A percentile compares a stretch with the other conserved stretches of the same genome.
phyloP scores from a whole-genome alignment of 2,113 vertebrate species.

The Saimiri boliviensis region DNA sequence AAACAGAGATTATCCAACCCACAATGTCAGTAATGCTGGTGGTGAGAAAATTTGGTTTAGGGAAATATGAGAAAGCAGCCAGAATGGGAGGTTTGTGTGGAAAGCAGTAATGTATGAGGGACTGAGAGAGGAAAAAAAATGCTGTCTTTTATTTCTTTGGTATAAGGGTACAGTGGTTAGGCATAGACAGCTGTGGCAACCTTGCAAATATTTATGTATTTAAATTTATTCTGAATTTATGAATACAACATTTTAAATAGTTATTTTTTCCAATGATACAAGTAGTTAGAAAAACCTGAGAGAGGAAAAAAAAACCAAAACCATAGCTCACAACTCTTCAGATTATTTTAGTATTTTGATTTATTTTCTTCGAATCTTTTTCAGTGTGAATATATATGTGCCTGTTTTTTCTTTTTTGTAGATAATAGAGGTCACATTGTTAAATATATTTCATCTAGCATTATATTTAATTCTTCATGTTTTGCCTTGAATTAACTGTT shows the following conservation, averaged over 20 bases:
- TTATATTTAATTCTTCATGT: constrained; percentile 20
- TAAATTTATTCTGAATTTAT: background rate
- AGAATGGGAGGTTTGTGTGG: background rate
- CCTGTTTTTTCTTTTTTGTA: constrained; percentile 26
- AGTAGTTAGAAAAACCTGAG: background rate
- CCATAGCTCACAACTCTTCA: background rate
- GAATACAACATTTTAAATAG: background rate
- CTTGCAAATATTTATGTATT: background rate
- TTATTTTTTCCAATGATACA: background rate
- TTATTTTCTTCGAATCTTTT: constrained; percentile 15
- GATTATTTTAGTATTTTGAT: constrained; percentile 25
- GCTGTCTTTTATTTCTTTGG: background rate
- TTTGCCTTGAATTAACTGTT: background rate
- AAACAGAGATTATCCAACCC: background rate
- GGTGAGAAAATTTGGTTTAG: background rate
- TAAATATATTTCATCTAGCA: background rate
- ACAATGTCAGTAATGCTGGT: background rate
- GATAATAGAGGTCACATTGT: background rate
- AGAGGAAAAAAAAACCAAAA: background rate
- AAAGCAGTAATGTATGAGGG: background rate
- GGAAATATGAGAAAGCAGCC: background rate
- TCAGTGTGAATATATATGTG: background rate
- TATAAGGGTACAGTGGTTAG: background rate
- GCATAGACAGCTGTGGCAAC: background rate
- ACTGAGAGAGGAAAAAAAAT: background rate